These are phyloP conservation scores for Drosophila bunnanda DNA, from an alignment of 2,888 invertebrate genomes.

Conservation along the genomic window DNA sequence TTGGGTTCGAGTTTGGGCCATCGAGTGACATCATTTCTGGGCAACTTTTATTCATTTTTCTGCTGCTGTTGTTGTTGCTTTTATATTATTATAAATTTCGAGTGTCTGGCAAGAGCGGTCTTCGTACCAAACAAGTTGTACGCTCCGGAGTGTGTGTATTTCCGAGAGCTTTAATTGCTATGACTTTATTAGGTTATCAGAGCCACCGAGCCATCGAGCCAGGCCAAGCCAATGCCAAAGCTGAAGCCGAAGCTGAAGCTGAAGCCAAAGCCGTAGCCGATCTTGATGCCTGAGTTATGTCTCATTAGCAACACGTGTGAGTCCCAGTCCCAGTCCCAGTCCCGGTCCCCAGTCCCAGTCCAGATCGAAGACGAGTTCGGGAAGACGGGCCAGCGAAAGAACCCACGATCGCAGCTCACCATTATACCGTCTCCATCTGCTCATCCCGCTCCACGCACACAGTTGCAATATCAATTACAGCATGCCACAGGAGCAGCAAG, in stretches of 20 bases:
- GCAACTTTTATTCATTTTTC: conserved; percentile 63
- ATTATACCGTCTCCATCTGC: conserved; percentile 14
- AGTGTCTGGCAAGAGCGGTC: conserved; percentile 19
- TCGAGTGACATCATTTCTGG: conserved; percentile 77
- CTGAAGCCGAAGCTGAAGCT: conserved; percentile 10
- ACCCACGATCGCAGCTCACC: conserved; percentile 31
- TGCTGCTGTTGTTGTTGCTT: conserved; percentile 23
- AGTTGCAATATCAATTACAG: conserved; percentile 79
- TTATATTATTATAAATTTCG: conserved; percentile 34
- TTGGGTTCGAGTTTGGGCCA: conserved; percentile 44
- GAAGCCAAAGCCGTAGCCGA: conserved; percentile 52
- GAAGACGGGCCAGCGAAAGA: conserved; percentile 38
- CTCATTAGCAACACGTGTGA: conserved; percentile 77
- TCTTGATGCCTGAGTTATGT: conserved; percentile 68
- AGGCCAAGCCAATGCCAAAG: conserved; percentile 17
- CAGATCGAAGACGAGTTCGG: conserved; percentile 20
- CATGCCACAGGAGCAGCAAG: conserved; percentile 76
- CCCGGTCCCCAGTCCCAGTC: conserved; percentile 5
- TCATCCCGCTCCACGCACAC: conserved; percentile 49
- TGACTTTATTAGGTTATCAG: conserved; percentile 79
- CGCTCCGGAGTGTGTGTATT: conserved; percentile 45
- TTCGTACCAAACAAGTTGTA: conserved; percentile 66
- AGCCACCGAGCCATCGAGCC: conserved; percentile 27
- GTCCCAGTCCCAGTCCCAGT: conserved; percentile 31
- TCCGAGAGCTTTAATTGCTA: conserved; percentile 70